Conservation (phyloP, 2,797 vertebrate genomes). For the Pygocentrus nattereri region DNA sequence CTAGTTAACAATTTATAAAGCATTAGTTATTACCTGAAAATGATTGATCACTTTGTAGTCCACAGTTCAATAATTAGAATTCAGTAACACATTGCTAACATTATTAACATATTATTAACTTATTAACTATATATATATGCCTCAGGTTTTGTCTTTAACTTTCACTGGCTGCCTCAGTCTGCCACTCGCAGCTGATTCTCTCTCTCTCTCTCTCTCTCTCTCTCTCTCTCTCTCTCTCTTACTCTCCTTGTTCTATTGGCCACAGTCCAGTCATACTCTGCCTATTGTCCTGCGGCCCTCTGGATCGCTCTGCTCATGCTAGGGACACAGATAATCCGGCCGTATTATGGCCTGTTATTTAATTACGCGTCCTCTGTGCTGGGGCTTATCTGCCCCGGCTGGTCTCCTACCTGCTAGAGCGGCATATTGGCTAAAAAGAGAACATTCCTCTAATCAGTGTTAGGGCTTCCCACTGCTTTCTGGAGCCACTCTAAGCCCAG, state of each 20-base stretch:
- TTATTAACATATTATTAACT: too few relatives aligned
- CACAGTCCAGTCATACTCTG: slow-evolving; percentile 69
- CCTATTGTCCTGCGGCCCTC: slow-evolving; percentile 71
- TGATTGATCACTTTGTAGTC: too few relatives aligned
- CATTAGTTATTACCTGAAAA: too few relatives aligned
- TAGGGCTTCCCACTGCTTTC: slow-evolving; percentile 27
- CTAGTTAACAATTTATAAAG: too few relatives aligned
- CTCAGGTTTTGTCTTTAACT: background rate
- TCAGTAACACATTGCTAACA: too few relatives aligned
- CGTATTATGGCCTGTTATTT: slow-evolving; percentile 76
- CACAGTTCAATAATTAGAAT: too few relatives aligned
- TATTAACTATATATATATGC: too few relatives aligned
- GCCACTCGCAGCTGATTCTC: background rate
- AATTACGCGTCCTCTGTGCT: slow-evolving; percentile 67
- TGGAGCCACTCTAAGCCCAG: slow-evolving; percentile 27
- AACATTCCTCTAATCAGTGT: slow-evolving; percentile 44
- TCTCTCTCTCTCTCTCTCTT: slow-evolving; percentile 12
- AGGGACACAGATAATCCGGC: slow-evolving; percentile 76
- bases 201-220: slow-evolving; percentile 10
- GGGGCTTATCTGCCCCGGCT: slow-evolving; percentile 50
- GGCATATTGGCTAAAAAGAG: slow-evolving; percentile 30
- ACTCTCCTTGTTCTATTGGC: slow-evolving; percentile 59
- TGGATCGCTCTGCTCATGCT: slow-evolving; percentile 55
- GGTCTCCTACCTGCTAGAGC: slow-evolving; percentile 37
- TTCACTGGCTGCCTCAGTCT: slow-evolving; percentile 38